Evolutionary conservation across 1,140 invertebrate genomes (phyloP), one percentile per base, ranked within the genome.

Genomic region (Lasioglossum albipes): DNA sequence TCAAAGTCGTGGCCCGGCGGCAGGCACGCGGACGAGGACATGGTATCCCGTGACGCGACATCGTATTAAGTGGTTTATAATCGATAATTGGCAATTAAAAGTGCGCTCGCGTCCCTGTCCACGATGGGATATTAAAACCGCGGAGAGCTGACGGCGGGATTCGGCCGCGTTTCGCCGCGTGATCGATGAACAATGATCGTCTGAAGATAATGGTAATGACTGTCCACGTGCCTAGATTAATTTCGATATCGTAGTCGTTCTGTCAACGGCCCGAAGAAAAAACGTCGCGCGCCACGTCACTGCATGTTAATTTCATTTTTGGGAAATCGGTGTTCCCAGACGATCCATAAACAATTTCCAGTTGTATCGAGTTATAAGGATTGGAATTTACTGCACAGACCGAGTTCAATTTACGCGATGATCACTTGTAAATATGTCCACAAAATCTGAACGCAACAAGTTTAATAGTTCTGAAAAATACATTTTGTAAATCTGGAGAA

Each of bases 11-110:
- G 18, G 52, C n/a, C 16, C 41, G 18, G 41, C 31, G 45, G 45
- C 45, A n/a, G 5, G 45, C 2, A 20, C 20, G 36, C 6, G 70
- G 27, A 49, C 20, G n/a, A 67, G 64, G 42, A 36, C 42, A 68
- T 42, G 22, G 64, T 57, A 66, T 66, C 70, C 31, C 22, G 77
- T 67, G 36, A 54, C 18, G 27, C 61, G 76, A 64, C 76, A 18
- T 73, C 49, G 61, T 74, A 61, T 74, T 79, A 79, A 79, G 71
- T 74, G 77, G 77, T 79, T 79, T 66, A 79, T 79, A 74, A 79
- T 79, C 77, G 77, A 79, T 79, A 79, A 79, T 79, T 79, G 77
- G 22, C 77, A 79, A 79, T 79, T 79, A 79, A 79, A 79, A 79
- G 77, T 79, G 49, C 65, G 45, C 71, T 59, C 71, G 70, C 62